Base-by-base conservation (phyloP, 2,113 vertebrate species). In the Oryzias curvinotus region DNA sequence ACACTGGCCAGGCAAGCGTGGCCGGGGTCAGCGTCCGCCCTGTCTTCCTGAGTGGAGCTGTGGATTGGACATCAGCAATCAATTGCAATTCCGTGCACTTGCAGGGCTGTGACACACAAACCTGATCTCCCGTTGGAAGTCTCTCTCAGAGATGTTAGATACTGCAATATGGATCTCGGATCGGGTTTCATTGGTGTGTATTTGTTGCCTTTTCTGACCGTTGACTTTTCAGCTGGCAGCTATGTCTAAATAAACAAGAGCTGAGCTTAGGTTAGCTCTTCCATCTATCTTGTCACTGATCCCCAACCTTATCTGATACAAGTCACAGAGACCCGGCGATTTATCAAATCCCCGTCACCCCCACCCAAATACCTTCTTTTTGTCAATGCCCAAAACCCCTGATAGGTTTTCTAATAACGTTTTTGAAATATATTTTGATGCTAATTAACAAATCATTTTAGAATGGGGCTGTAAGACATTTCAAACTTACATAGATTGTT, bases 181-280 rank as follows among this genome's bases (percentile, higher is more conserved):
- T 88, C 79, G 60, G 73, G 75, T 85, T 83, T 81, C 75, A 73
- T 42, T 47, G 45, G 57, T 43, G 81, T 85, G 64, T 71, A 73
- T 77, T 73, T 41, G 56, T 66, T 77, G 75, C 79, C 75, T 70
- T 36, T 65, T 69, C 76, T 64, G 50, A 65, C 26, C 87, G 81
- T 90, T 88, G 81, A 87, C 88, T 87, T 76, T 85, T 47, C 72
- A 75, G 79, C 72, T 75, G 75, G 65, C 77, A 81, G 78, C 71
- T 85, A 69, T 58, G 73, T 72, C 73, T 88, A 86, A 88, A 86
- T 82, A 86, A 88, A 88, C 87, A 88, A 41, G 19, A 73, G 30
- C 57, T 83, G 65, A 72, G 72, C 80, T 84, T 69, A 75, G 81
- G 73, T 76, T 73, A 55, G 72, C 73, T 65, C 65, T 71, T 62